A percentile compares a stretch with the other conserved stretches of the same genome.
phyloP scores from a whole-genome alignment of 64 coral and sea anemone species.

The Pocillopora verrucosa region DNA sequence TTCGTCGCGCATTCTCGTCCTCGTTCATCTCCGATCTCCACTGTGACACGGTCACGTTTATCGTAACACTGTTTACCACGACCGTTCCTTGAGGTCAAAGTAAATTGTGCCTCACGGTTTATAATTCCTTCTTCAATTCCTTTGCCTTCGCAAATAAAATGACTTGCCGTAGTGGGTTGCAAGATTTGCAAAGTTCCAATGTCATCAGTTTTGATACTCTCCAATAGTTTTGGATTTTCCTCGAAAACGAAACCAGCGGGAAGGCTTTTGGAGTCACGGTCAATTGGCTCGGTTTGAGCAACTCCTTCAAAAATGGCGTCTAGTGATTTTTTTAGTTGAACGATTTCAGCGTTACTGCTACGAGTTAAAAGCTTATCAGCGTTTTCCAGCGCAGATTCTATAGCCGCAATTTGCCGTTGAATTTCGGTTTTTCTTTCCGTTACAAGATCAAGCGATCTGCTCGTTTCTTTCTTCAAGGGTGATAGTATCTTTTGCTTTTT shows the following conservation, averaged over 20 bases:
- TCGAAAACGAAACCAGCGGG: neutral
- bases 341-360: neutral
- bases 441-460: neutral
- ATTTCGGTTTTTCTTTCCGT: neutral
- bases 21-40: constrained; percentile 19
- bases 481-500: neutral
- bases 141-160: constrained; percentile 34
- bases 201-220: neutral
- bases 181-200: neutral
- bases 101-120: constrained; percentile 22
- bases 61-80: constrained; percentile 41
- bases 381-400: neutral
- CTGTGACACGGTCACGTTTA: constrained; percentile 50
- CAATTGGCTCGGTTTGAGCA: neutral
- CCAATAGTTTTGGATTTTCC: neutral
- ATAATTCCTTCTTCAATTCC: neutral
- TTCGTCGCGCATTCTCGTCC: constrained; percentile 10
- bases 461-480: neutral
- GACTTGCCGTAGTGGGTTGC: neutral
- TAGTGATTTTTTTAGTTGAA: neutral
- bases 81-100: constrained; percentile 45
- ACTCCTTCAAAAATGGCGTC: neutral
- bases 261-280: neutral
- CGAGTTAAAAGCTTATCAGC: neutral
- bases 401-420: neutral